Percentiles rank a stretch among this genome's conserved stretches.
Conservation (phyloP, 2,888 invertebrate genomes). For the Cistogaster globosa region DNA sequence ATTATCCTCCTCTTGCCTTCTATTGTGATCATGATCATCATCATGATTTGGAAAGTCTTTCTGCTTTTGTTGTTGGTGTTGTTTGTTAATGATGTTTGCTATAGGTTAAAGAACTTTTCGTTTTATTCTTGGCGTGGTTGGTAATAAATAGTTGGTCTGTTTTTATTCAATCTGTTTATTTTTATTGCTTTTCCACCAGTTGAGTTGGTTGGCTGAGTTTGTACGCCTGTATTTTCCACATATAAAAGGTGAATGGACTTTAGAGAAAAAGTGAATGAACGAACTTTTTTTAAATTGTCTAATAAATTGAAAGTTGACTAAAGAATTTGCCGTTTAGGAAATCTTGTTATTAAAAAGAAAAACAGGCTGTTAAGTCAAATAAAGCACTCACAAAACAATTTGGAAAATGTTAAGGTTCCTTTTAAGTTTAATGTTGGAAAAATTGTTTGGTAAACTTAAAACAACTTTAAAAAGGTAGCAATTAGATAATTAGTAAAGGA, state of each 20-base stretch:
- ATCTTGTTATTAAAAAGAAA: constrained; percentile 29
- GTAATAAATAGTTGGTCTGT: constrained; percentile 43
- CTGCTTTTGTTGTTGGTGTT: neutral
- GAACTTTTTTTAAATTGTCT: constrained; percentile 66
- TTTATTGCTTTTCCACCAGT: constrained; percentile 20
- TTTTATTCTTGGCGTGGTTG: constrained; percentile 29
- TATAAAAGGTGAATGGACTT: constrained; percentile 73
- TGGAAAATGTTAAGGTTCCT: neutral
- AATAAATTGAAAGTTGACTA: constrained; percentile 61
- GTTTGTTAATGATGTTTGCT: constrained; percentile 44
- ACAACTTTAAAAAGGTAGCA: no score
- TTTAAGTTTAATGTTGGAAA: no score
- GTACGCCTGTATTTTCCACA: constrained; percentile 24
- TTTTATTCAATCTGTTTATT: constrained; percentile 33
- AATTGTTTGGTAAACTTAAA: no score
- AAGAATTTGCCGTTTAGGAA: constrained; percentile 65
- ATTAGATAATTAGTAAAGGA: no score
- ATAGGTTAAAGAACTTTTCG: constrained; percentile 62
- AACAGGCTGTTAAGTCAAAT: constrained; percentile 35
- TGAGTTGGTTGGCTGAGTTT: constrained; percentile 46
- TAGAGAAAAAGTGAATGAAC: constrained; percentile 74
- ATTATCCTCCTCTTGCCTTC: constrained; percentile 47
- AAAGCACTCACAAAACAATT: constrained; percentile 25
- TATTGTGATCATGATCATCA: constrained; percentile 25
- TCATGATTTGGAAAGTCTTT: constrained; percentile 18